Conservation (phyloP, 1,140 invertebrate species). For the Drosophila kohkoa region DNA sequence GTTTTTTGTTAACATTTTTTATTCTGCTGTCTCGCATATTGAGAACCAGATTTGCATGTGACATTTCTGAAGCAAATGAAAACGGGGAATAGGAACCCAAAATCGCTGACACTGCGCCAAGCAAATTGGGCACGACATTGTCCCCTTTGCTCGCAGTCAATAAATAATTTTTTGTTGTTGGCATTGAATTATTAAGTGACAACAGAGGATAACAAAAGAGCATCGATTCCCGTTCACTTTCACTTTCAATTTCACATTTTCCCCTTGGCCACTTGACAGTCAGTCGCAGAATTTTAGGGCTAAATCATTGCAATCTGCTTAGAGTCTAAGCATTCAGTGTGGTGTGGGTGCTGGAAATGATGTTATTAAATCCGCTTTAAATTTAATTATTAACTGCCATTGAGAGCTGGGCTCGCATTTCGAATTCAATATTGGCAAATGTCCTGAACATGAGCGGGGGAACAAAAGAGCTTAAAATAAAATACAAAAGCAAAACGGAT, state of each 20-base stretch:
- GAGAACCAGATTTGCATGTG: conserved; percentile 54
- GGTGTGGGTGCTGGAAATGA: conserved; percentile 37
- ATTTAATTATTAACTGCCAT: conserved; percentile 57
- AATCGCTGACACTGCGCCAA: conserved; percentile 24
- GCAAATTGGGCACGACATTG: conserved; percentile 52
- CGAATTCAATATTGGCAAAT: conserved; percentile 6
- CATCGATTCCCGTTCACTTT: conserved; percentile 17
- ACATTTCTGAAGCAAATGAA: conserved; percentile 51
- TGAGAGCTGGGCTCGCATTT: background rate
- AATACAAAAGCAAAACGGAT: too few species aligned
- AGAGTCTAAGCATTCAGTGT: conserved; percentile 1
- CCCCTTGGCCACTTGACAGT: conserved; percentile 66
- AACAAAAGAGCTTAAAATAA: too few species aligned
- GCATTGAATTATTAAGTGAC: conserved; percentile 78
- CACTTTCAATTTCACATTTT: conserved; percentile 8
- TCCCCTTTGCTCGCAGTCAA: conserved; percentile 14
- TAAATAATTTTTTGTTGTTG: conserved; percentile 8
- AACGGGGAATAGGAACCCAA: conserved; percentile 25
- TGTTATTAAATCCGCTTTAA: conserved; percentile 65
- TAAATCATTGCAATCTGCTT: conserved; percentile 51
- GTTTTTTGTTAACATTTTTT: conserved; percentile 32
- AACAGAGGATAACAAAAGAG: conserved; percentile 42
- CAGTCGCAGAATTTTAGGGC: conserved; percentile 15
- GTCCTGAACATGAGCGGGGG: background rate
- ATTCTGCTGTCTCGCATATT: conserved; percentile 33